Base-by-base conservation (phyloP, 2,888 invertebrate species). In the Metacarcinus magister region DNA sequence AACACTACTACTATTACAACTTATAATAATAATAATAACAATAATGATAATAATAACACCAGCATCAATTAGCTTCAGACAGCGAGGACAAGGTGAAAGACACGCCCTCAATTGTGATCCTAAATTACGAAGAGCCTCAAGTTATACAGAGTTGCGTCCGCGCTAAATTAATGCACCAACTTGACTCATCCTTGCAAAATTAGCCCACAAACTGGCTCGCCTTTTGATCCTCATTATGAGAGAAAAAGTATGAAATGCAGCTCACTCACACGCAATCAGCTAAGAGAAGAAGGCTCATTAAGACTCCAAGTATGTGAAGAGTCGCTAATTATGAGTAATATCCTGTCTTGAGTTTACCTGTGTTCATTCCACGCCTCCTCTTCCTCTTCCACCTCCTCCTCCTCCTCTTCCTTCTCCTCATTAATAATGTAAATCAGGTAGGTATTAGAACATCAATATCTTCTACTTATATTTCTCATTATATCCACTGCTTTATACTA, bases 111-210 rank as follows among this genome's bases (percentile, higher is more conserved):
- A 82, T 82, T 32, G 23, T 8, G 82, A 28, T 13, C 28, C 8
- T 32, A 28, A 82, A 82, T 32, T 32, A 82, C 32, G 32, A 82
- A 82, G 32, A 13, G 28, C 32, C 82, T 32, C 28, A 82, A 28
- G 82, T 82, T 82, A 54, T 54, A 54, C 54, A 82, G 82, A 82
- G 32, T 82, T 82, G 28, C 10, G 82, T 82, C 82, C 5, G 32
- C 23, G 10, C 32, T 82, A 82, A 82, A 32, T 82, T 82, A 82
- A 82, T 82, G 82, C 82, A 82, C 13, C 82, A 82, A 82, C 82
- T 82, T 82, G 32, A 82, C 82, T 28, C 82, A 82, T 28, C 82
- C 82, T 82, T 32, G 32, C 32, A 13, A 8, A 82, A 82, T 82
- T 82, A 82, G 32, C 32, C 32, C 82, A 8, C 82, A 82, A 82